A percentile compares a stretch with the other conserved stretches of the same genome.
Conservation (phyloP, 2,113 vertebrate genomes). For the Psophia crepitans region DNA sequence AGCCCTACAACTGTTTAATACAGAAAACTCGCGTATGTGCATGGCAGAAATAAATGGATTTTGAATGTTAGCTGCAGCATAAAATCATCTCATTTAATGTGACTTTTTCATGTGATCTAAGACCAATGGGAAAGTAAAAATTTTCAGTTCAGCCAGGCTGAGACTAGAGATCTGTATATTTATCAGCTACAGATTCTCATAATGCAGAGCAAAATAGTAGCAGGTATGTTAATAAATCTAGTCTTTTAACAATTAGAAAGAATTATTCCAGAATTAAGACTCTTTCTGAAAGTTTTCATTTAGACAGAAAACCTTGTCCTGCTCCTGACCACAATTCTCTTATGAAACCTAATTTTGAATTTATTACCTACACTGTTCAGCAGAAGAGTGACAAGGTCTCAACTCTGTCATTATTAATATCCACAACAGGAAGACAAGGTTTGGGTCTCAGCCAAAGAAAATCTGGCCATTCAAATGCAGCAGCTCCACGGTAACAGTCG, state of each 20-base stretch:
- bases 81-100: neutral
- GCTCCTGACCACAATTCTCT: conserved; percentile 39
- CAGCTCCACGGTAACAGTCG: neutral
- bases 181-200: neutral
- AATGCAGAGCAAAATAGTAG: neutral
- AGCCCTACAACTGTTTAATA: neutral
- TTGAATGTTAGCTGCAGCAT: neutral
- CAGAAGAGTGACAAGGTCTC: conserved; percentile 23
- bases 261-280: neutral
- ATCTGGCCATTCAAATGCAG: neutral
- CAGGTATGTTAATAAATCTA: neutral
- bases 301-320: conserved; percentile 27
- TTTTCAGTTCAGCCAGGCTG: neutral
- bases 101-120: neutral
- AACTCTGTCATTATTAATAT: conserved; percentile 38
- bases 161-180: neutral
- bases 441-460: neutral
- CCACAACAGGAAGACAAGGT: conserved; percentile 11
- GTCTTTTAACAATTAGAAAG: neutral
- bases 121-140: neutral
- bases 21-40: neutral
- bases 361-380: neutral
- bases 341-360: neutral
- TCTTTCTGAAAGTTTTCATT: conserved; percentile 10
- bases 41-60: neutral